These are phyloP conservation scores for Eulemur mongoz DNA, from an alignment of 2,797 vertebrate species.

Conservation along the genomic window DNA sequence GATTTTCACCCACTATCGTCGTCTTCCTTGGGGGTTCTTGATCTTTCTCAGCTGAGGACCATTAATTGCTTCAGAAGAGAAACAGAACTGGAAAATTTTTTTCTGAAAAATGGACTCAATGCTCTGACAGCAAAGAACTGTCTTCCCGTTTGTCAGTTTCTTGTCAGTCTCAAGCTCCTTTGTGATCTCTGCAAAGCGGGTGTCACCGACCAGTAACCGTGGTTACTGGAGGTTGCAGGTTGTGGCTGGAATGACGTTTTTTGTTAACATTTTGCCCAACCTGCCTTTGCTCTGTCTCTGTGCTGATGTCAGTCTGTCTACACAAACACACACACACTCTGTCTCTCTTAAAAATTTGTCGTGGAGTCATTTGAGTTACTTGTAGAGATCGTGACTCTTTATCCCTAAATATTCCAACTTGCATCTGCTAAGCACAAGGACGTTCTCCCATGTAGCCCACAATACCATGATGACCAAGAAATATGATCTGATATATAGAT, in stretches of 20 bases:
- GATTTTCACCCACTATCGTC: neutral
- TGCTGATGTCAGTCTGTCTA: neutral
- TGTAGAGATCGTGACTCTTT: neutral
- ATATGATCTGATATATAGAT: neutral
- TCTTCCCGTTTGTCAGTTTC: neutral
- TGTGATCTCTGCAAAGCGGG: neutral
- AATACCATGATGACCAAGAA: neutral
- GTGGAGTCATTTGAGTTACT: neutral
- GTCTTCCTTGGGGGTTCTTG: neutral
- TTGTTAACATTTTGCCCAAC: conserved; percentile 32
- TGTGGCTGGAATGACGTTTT: neutral
- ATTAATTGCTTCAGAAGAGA: conserved; percentile 3
- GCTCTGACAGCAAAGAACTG: neutral
- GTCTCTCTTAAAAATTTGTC: neutral
- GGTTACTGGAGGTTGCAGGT: conserved; percentile 10
- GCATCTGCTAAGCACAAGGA: neutral
- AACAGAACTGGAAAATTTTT: neutral
- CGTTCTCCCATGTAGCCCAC: neutral
- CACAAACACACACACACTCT: neutral
- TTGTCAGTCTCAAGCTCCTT: neutral
- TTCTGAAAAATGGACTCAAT: neutral
- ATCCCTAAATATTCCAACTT: neutral
- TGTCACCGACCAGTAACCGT: neutral
- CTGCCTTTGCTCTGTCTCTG: neutral
- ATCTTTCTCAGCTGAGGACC: neutral